Conservation (phyloP, 2,888 invertebrate species). For the Himalopsyche japonica region DNA sequence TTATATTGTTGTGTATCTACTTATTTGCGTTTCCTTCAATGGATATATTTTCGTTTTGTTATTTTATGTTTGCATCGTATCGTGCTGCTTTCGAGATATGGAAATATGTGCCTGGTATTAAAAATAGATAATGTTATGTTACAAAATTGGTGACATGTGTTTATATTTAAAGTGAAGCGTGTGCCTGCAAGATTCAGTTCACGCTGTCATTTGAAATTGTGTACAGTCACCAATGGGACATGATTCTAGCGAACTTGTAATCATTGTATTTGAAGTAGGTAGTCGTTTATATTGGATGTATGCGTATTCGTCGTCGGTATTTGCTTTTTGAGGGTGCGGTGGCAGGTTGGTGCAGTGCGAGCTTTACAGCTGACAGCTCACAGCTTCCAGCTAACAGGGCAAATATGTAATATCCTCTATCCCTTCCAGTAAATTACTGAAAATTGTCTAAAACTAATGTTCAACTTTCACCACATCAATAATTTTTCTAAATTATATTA, state of each 20-base stretch:
- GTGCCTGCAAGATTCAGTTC: background rate
- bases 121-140: background rate
- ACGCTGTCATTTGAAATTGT: background rate
- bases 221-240: background rate
- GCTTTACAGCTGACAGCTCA: constrained; percentile 35
- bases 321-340: constrained; percentile 38
- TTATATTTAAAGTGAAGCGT: background rate
- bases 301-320: constrained; percentile 22
- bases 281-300: constrained; percentile 3
- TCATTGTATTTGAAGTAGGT: background rate
- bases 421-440: background rate
- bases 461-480: background rate
- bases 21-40: constrained; percentile 2
- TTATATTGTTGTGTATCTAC: background rate
- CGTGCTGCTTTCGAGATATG: background rate
- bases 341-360: constrained; percentile 40
- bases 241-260: background rate
- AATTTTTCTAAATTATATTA: background rate
- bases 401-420: constrained; percentile 29
- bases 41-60: background rate
- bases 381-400: constrained; percentile 35
- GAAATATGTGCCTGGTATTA: background rate
- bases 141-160: background rate
- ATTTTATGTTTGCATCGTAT: background rate
- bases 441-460: background rate